Percentiles rank a stretch among this genome's conserved stretches.
Conservation (phyloP, 2,888 invertebrate genomes). For the Phanerotoma sp. region DNA sequence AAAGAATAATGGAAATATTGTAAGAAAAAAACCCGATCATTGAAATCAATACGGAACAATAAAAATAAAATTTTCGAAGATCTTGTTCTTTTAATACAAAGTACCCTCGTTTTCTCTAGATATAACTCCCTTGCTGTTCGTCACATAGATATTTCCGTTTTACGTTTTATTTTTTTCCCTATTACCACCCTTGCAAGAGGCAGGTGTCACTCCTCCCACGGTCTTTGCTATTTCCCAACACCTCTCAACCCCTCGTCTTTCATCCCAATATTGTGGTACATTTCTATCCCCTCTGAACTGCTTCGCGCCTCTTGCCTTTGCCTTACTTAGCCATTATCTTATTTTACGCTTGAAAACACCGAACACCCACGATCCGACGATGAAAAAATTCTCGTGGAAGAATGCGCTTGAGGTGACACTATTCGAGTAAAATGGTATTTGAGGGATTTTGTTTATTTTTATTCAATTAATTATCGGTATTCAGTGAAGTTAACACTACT, state of each 20-base stretch:
- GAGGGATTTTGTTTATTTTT: too few species aligned
- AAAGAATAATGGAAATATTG: too few species aligned
- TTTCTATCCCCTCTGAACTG: slow-evolving; percentile 27
- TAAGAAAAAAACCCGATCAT: too few species aligned
- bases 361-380: slow-evolving; percentile 35
- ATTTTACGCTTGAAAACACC: slow-evolving; percentile 56
- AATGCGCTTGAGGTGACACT: not conserved
- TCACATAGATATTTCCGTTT: slow-evolving; percentile 22
- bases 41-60: too few species aligned
- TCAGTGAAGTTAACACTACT: too few species aligned
- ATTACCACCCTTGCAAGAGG: slow-evolving; percentile 28
- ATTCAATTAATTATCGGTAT: too few species aligned
- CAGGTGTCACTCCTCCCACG: slow-evolving; percentile 50
- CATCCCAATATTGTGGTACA: slow-evolving; percentile 19
- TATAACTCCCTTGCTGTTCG: not conserved
- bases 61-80: too few species aligned
- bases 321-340: slow-evolving; percentile 55
- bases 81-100: too few species aligned
- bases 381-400: not conserved
- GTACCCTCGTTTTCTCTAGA: too few species aligned
- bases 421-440: too few species aligned
- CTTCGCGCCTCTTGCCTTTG: slow-evolving; percentile 46
- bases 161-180: slow-evolving; percentile 29
- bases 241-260: slow-evolving; percentile 24
- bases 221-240: slow-evolving; percentile 43